A percentile compares a stretch with the other conserved stretches of the same genome.
Conservation (phyloP, 2,113 vertebrate species). For the Prietella phreatophila region DNA sequence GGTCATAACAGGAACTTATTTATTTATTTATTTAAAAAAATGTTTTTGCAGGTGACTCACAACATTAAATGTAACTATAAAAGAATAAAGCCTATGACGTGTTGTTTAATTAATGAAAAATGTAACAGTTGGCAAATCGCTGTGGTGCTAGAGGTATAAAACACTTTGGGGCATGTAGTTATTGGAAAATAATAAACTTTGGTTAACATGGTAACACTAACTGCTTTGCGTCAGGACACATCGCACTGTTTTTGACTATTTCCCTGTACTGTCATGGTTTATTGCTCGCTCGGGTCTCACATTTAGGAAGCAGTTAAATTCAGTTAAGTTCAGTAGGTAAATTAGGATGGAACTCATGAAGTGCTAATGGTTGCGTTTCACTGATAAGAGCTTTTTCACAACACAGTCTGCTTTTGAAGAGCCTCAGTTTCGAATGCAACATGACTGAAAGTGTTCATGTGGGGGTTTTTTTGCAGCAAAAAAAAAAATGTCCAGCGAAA, state of each 20-base stretch:
- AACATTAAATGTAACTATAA: neutral
- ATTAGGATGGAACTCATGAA: neutral
- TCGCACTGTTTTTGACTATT: neutral
- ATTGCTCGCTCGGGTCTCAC: neutral
- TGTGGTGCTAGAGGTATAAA: neutral
- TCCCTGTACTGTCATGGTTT: neutral
- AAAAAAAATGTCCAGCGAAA: neutral
- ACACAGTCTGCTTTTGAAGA: neutral
- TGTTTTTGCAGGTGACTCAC: neutral
- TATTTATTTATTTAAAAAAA: no score
- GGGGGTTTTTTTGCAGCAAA: neutral
- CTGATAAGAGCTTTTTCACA: constrained; percentile 24
- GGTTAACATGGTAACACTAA: neutral
- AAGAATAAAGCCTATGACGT: neutral
- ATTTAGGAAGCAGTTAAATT: neutral
- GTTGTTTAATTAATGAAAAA: neutral
- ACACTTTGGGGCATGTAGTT: neutral
- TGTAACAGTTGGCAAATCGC: neutral
- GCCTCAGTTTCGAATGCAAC: neutral
- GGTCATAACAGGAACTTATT: neutral
- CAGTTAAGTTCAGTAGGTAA: neutral
- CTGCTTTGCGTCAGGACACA: neutral
- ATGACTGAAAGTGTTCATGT: neutral
- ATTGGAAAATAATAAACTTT: neutral
- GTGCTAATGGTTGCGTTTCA: constrained; percentile 34